phyloP scores from a whole-genome alignment of 35 echinoderm and acorn worm genomes.

The Heliocidaris tuberculata region DNA sequence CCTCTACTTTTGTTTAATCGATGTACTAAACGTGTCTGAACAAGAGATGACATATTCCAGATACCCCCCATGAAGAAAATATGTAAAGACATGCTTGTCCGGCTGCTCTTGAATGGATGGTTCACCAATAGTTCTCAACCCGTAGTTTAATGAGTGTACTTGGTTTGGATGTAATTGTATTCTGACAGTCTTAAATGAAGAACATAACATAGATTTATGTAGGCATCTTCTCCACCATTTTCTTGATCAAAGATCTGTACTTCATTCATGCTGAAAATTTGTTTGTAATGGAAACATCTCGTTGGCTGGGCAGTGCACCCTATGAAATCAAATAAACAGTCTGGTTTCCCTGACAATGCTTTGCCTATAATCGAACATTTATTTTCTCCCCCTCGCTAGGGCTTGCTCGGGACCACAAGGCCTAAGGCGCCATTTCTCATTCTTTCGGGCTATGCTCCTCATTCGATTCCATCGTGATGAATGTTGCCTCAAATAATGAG shows the following conservation, averaged over 20 bases:
- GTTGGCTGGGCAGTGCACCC: background rate
- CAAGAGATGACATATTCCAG: too few species aligned
- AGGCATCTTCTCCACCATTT: background rate
- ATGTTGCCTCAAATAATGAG: constrained; percentile 41
- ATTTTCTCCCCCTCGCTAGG: background rate
- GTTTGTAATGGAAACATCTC: constrained; percentile 2
- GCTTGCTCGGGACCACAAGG: background rate
- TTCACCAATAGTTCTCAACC: too few species aligned
- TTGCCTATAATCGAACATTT: constrained; percentile 2
- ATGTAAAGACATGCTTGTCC: too few species aligned
- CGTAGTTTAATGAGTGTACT: background rate
- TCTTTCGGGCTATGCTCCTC: constrained; percentile 8
- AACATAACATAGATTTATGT: background rate
- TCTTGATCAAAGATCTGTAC: background rate
- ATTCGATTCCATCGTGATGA: background rate
- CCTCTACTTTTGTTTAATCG: too few species aligned
- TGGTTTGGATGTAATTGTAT: background rate
- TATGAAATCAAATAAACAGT: background rate
- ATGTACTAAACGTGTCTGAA: too few species aligned
- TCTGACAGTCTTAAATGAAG: background rate
- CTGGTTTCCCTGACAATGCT: background rate
- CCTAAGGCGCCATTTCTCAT: constrained; percentile 23
- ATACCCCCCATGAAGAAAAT: too few species aligned
- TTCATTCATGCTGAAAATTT: background rate
- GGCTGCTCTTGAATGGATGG: too few species aligned